These are phyloP conservation scores for Drosophila ogumai DNA, from an alignment of 1,140 invertebrate species.

Conservation along the genomic window DNA sequence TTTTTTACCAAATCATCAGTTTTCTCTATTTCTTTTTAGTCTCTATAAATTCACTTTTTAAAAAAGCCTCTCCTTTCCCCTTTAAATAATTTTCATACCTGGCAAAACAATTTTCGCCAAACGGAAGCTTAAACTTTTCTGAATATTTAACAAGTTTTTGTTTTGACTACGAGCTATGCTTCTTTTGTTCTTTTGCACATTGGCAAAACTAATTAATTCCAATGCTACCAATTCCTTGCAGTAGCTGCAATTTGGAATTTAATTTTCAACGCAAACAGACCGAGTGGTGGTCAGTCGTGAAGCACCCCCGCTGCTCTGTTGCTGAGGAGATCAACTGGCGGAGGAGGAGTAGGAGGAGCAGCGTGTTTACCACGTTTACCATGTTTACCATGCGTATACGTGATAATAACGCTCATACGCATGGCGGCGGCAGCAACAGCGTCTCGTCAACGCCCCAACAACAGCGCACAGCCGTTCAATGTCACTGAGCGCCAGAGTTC, in stretches of 20 bases:
- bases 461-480: slow-evolving; percentile 30
- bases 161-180: not conserved
- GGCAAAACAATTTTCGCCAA: not conserved
- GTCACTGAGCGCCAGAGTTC: slow-evolving; percentile 43
- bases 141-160: slow-evolving; percentile 14
- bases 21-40: too few species aligned
- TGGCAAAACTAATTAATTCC: slow-evolving; percentile 21
- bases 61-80: not conserved
- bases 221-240: slow-evolving; percentile 12
- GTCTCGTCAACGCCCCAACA: slow-evolving; percentile 22
- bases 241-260: slow-evolving; percentile 7
- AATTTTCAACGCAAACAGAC: slow-evolving; percentile 10
- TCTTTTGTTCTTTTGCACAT: slow-evolving; percentile 5
- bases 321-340: not conserved
- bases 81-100: not conserved
- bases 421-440: slow-evolving; percentile 17
- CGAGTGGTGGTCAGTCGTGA: slow-evolving; percentile 1
- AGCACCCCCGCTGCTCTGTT: not conserved
- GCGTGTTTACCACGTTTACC: slow-evolving; percentile 25
- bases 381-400: slow-evolving; percentile 48
- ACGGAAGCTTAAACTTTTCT: not conserved
- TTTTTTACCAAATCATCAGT: too few species aligned
- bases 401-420: slow-evolving; percentile 55
- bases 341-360: not conserved
- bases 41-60: too few species aligned